These are phyloP conservation scores for Galleria mellonella DNA, from an alignment of 1,140 invertebrate species.

Conservation along the genomic window DNA sequence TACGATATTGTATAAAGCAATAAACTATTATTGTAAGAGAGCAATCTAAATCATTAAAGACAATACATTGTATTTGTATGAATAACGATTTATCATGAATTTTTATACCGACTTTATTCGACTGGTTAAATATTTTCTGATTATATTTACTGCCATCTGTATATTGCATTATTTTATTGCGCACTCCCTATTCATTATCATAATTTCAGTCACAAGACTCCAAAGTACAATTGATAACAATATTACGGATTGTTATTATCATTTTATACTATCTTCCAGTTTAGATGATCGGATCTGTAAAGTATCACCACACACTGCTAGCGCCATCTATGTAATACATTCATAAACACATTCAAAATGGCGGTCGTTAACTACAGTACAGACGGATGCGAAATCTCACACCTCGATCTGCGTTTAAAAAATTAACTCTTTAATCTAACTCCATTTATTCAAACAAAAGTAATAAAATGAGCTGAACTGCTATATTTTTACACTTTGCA, in stretches of 20 bases:
- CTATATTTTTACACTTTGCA: too few relatives aligned
- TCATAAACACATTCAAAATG: not conserved
- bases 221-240: not conserved
- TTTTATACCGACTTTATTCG: conserved; percentile 60
- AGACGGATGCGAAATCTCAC: too few relatives aligned
- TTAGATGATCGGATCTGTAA: too few relatives aligned
- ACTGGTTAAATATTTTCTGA: conserved; percentile 71
- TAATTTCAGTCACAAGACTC: not conserved
- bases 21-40: conserved; percentile 61
- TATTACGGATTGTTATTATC: too few relatives aligned
- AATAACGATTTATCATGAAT: conserved; percentile 39
- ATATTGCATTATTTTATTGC: conserved; percentile 39
- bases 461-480: too few relatives aligned
- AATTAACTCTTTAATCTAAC: too few relatives aligned
- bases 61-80: conserved; percentile 61
- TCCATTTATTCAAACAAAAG: too few relatives aligned
- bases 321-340: conserved; percentile 6
- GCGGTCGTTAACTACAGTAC: not conserved
- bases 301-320: not conserved
- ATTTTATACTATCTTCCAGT: too few relatives aligned
- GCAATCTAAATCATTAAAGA: conserved; percentile 54
- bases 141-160: conserved; percentile 69
- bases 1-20: conserved; percentile 72
- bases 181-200: conserved; percentile 6
- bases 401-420: too few relatives aligned